Evolutionary conservation across 1,140 invertebrate genomes (phyloP).

Genomic region (Uloborus diversus): DNA sequence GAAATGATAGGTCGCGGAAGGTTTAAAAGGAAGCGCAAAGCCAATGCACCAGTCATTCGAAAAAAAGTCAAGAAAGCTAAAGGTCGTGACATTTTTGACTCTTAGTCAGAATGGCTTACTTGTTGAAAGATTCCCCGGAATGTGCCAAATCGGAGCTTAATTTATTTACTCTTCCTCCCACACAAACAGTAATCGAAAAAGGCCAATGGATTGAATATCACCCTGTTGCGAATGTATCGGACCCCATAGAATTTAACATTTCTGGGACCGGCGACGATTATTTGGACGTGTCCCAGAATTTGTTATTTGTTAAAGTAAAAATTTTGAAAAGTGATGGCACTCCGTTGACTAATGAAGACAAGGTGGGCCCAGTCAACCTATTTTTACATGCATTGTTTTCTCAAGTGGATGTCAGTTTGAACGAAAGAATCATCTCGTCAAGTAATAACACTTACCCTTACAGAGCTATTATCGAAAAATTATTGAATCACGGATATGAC

Average conservation of each 20-base stretch:
- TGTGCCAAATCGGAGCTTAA: conserved; percentile 2
- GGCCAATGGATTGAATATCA: background rate
- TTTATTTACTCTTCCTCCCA: background rate
- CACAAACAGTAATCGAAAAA: conserved; percentile 14
- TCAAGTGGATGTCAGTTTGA: conserved; percentile 1
- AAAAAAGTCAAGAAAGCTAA: background rate
- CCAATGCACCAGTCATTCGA: background rate
- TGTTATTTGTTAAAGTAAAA: background rate
- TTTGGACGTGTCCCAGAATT: background rate
- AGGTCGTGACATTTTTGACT: background rate
- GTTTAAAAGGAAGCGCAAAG: conserved; percentile 20
- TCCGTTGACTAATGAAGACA: background rate
- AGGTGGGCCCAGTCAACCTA: conserved; percentile 22
- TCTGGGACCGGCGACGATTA: background rate
- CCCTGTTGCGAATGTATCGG: background rate
- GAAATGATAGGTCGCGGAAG: conserved; percentile 1
- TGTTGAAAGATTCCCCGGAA: conserved; percentile 2
- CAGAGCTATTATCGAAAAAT: conserved; percentile 1
- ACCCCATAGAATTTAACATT: conserved; percentile 1
- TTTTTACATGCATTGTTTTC: conserved; percentile 39
- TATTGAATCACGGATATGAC: background rate
- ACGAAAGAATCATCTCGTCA: background rate
- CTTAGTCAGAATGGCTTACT: background rate
- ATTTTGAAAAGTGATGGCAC: conserved; percentile 17
- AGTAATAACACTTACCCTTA: conserved; percentile 4